phyloP scores from a whole-genome alignment of 2,113 vertebrate genomes.

The Pangasianodon gigas region DNA sequence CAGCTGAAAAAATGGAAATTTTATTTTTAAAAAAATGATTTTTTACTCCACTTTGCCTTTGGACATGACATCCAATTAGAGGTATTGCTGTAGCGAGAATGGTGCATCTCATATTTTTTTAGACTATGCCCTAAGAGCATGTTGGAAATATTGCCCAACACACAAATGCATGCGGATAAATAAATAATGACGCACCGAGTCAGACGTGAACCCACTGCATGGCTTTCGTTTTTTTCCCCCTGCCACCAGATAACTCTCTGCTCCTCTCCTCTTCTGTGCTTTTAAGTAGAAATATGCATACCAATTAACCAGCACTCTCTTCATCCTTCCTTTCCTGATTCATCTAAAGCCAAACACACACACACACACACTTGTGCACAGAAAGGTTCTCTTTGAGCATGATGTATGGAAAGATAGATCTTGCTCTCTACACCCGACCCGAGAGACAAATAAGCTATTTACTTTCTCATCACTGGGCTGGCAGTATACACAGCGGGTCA shows the following conservation, averaged over 20 bases:
- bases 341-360: background rate
- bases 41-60: background rate
- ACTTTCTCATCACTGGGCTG: constrained; percentile 43
- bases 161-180: background rate
- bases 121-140: background rate
- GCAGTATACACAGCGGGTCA: constrained; percentile 33
- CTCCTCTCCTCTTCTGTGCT: background rate
- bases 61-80: background rate
- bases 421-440: constrained; percentile 17
- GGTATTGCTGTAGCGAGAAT: background rate
- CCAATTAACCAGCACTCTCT: constrained; percentile 9
- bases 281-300: constrained; percentile 7
- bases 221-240: background rate
- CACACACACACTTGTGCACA: background rate
- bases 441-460: constrained; percentile 49
- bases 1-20: background rate
- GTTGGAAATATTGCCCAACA: background rate
- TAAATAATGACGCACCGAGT: background rate
- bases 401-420: constrained; percentile 25
- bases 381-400: background rate
- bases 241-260: background rate
- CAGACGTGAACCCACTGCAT: background rate
- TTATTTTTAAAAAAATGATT: background rate
- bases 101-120: background rate
- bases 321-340: background rate